A percentile compares a stretch with the other conserved stretches of the same genome.
phyloP scores from a whole-genome alignment of 2,797 vertebrate species.

The Florisuga fusca region DNA sequence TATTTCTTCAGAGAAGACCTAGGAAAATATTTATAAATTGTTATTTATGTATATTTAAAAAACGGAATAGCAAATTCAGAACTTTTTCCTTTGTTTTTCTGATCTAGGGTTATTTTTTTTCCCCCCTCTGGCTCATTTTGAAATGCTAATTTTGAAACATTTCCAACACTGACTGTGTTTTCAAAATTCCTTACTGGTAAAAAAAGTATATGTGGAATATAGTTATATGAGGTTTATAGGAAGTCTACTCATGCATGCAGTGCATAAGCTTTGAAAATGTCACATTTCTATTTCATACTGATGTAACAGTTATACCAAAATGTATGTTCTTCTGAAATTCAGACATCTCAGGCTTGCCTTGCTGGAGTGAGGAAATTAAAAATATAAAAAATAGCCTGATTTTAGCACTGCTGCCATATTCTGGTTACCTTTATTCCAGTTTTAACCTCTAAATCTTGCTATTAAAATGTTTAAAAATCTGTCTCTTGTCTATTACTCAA shows the following conservation, averaged over 20 bases:
- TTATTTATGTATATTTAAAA: not conserved
- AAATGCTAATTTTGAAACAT: not conserved
- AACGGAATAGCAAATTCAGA: not conserved
- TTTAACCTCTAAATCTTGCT: not conserved
- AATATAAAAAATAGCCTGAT: not conserved
- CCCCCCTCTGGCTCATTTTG: not conserved
- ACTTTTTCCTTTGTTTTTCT: not conserved
- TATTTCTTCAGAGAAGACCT: not conserved
- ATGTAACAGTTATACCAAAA: too few species aligned
- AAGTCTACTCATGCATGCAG: not conserved
- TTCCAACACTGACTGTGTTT: not conserved
- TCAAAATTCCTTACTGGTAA: not conserved
- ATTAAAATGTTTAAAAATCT: not conserved
- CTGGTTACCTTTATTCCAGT: not conserved
- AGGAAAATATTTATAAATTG: not conserved
- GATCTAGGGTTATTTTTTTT: not conserved
- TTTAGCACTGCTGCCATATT: not conserved
- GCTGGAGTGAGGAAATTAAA: not conserved
- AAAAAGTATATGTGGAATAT: not conserved
- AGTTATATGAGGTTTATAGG: not conserved
- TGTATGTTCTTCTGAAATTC: not conserved
- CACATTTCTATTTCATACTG: not conserved
- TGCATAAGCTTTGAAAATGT: not conserved
- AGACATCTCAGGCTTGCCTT: not conserved
- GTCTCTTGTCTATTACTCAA: not conserved